Conservation (phyloP, 2,113 vertebrate genomes). For the Camelus dromedarius region DNA sequence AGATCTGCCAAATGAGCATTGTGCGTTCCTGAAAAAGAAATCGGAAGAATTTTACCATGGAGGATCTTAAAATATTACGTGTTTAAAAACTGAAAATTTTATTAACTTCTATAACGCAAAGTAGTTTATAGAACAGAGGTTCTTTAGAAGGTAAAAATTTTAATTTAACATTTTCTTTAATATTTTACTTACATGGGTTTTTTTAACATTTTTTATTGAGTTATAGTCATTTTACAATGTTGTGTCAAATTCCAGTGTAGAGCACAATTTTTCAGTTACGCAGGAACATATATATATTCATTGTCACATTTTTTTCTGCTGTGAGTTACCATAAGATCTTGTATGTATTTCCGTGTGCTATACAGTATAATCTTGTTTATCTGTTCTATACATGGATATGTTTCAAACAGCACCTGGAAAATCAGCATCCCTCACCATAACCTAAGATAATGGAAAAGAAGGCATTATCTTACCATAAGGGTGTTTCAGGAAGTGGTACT, state of each 20-base stretch:
- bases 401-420: neutral
- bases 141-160: neutral
- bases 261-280: too few relatives aligned
- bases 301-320: too few relatives aligned
- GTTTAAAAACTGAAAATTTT: slow-evolving; percentile 7
- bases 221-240: too few relatives aligned
- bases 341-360: too few relatives aligned
- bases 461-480: fast-evolving
- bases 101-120: neutral
- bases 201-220: too few relatives aligned
- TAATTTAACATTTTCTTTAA: neutral
- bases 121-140: neutral
- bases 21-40: slow-evolving; percentile 17
- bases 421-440: neutral
- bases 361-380: too few relatives aligned
- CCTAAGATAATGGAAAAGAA: neutral
- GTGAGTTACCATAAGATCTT: too few relatives aligned
- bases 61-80: slow-evolving; percentile 6
- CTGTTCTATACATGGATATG: neutral
- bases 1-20: slow-evolving; percentile 43
- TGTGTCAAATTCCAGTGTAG: too few relatives aligned
- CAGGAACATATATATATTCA: too few relatives aligned
- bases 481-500: neutral
- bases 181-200: neutral
- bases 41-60: neutral